A percentile compares a stretch with the other conserved stretches of the same genome.
phyloP scores from a whole-genome alignment of 2,797 vertebrate species.

The Schizopygopsis malacanthus region DNA sequence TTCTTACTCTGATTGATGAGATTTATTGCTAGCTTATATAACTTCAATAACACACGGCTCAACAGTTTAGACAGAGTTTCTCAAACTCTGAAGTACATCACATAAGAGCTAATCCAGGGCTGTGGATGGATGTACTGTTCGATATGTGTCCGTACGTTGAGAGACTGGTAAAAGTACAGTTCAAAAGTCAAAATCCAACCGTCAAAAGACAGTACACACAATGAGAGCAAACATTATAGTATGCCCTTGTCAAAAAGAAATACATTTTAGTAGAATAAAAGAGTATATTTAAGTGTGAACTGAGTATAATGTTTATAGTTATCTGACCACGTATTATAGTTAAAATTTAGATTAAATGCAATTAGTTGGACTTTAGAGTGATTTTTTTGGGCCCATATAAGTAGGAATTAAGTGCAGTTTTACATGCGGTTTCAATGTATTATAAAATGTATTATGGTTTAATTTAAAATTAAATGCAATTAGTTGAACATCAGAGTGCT shows the following conservation, averaged over 20 bases:
- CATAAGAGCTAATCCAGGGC: background rate
- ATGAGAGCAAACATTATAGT: background rate
- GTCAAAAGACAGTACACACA: background rate
- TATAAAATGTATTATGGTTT: no score
- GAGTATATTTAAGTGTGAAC: background rate
- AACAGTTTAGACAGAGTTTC: background rate
- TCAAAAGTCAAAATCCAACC: background rate
- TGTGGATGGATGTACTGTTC: no score
- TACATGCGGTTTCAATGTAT: no score
- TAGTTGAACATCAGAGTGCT: no score
- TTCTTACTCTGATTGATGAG: background rate
- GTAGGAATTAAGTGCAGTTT: background rate
- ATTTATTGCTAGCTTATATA: slow-evolving; percentile 34
- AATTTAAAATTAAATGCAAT: no score
- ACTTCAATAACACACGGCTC: slow-evolving; percentile 16
- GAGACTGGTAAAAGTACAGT: background rate
- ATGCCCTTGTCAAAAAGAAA: background rate
- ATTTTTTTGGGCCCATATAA: background rate
- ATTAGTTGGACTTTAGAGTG: background rate
- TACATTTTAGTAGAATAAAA: background rate
- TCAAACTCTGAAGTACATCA: background rate
- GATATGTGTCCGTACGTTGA: no score
- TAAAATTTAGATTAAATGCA: background rate
- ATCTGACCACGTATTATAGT: background rate
- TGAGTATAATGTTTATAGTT: background rate